phyloP scores from a whole-genome alignment of 2,113 vertebrate species.

The Zingel zingel region DNA sequence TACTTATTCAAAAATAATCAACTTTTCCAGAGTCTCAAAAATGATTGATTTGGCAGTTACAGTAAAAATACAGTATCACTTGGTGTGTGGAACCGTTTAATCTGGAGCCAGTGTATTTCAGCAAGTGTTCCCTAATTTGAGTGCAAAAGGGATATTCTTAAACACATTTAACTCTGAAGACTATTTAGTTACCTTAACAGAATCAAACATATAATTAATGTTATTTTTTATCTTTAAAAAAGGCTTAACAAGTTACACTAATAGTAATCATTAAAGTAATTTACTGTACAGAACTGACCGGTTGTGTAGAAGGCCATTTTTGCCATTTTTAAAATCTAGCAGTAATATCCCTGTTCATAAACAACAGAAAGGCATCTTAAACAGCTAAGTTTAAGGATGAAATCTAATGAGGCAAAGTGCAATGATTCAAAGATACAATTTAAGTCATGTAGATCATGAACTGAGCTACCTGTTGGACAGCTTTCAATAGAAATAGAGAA shows the following conservation, averaged over 20 bases:
- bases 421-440: slow-evolving; percentile 50
- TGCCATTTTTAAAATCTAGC: slow-evolving; percentile 24
- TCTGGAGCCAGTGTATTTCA: slow-evolving; percentile 16
- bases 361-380: slow-evolving; percentile 41
- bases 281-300: slow-evolving; percentile 58
- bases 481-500: slow-evolving; percentile 37
- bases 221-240: slow-evolving; percentile 23
- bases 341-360: slow-evolving; percentile 45
- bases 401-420: slow-evolving; percentile 62
- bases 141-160: slow-evolving; percentile 24
- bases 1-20: slow-evolving; percentile 4
- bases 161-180: slow-evolving; percentile 24
- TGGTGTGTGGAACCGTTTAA: background rate
- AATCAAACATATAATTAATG: slow-evolving; percentile 38
- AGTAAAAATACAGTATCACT: slow-evolving; percentile 11
- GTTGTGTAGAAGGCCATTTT: slow-evolving; percentile 37
- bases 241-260: slow-evolving; percentile 29
- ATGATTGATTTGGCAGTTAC: slow-evolving; percentile 35
- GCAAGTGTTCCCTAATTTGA: slow-evolving; percentile 2
- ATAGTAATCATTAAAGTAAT: slow-evolving; percentile 49
- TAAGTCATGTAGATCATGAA: slow-evolving; percentile 39
- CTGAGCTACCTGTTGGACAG: slow-evolving; percentile 15
- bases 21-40: slow-evolving; percentile 2
- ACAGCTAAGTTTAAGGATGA: slow-evolving; percentile 36
- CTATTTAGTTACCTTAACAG: background rate